Conservation (phyloP, 2,888 invertebrate genomes). For the Netelia melanura region DNA sequence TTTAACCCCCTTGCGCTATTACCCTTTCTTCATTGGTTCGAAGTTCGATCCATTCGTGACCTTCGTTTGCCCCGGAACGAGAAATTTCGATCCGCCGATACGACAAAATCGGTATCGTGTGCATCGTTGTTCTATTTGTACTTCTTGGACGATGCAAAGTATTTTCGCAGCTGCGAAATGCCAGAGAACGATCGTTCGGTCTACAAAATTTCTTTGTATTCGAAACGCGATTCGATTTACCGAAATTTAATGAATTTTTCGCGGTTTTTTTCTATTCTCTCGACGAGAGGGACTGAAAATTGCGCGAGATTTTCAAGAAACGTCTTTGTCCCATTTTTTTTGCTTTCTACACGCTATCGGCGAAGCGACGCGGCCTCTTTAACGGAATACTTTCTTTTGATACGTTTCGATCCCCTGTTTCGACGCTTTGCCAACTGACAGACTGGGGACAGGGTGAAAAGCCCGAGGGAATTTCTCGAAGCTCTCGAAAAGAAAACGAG, state of each 20-base stretch:
- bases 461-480: constrained; percentile 22
- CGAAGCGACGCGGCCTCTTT: neutral
- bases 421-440: constrained; percentile 23
- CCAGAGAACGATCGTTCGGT: too few relatives aligned
- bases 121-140: too few relatives aligned
- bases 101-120: neutral
- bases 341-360: neutral
- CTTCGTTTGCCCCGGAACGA: neutral
- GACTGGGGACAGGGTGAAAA: constrained; percentile 3
- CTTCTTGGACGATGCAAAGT: too few relatives aligned
- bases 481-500: constrained; percentile 23
- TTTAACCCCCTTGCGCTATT: neutral
- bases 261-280: too few relatives aligned
- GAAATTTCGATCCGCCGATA: neutral
- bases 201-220: too few relatives aligned
- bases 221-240: too few relatives aligned
- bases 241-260: too few relatives aligned
- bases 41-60: constrained; percentile 1
- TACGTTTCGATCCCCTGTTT: constrained; percentile 33
- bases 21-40: constrained; percentile 3
- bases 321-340: constrained; percentile 4
- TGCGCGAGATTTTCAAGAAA: neutral
- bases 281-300: neutral
- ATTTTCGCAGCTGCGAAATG: too few relatives aligned
- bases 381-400: neutral